Base-by-base conservation (phyloP, 1,140 invertebrate species). In the Meloidogyne exigua region DNA sequence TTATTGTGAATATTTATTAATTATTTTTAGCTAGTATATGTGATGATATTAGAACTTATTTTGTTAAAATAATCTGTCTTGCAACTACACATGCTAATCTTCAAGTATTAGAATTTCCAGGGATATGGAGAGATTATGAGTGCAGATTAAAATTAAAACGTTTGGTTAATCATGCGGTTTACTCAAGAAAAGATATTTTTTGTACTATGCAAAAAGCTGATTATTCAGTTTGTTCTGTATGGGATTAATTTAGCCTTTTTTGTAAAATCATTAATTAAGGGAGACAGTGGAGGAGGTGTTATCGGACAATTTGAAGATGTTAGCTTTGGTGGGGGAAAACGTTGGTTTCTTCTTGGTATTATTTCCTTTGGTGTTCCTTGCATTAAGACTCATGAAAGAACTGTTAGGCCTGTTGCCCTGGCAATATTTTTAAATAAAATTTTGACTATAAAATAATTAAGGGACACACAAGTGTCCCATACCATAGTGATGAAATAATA, bases 271-370 rank as follows among this genome's bases (percentile, higher is more conserved):
- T 2, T 28, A 23, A n/a, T 32, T 36, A 44, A 71, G 69, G 69
- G 69, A 2, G 69, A 71, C 9, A 71, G 69, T 21, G 69, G 69
- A 26, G 69, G 69, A 25, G 69, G 69, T 18, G 26, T 71, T 44
- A 28, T 71, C 21, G 69, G 69, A 15, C 44, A 71, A 18, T 71
- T 71, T 23, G 39, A 71, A 62, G 69, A 71, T 62, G 69, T 21
- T 36, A 57, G 49, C 18, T 57, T 57, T 57, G 62, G 15, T 15
- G 69, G 69, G 13, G 25, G 69, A 44, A 26, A 62, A 26, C 69
- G 69, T 7, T 71, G 69, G 69, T 71, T 71, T 39, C 10, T 71
- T n/a, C n/a, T 71, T 3, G 69, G 69, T 15, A 28, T 71, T 13
- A 15, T 71, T 71, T 71, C 69, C 18, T 42, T 62, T 9, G 69